Base-by-base conservation (phyloP, 2,113 vertebrate genomes). In the Dromiciops gliroides region DNA sequence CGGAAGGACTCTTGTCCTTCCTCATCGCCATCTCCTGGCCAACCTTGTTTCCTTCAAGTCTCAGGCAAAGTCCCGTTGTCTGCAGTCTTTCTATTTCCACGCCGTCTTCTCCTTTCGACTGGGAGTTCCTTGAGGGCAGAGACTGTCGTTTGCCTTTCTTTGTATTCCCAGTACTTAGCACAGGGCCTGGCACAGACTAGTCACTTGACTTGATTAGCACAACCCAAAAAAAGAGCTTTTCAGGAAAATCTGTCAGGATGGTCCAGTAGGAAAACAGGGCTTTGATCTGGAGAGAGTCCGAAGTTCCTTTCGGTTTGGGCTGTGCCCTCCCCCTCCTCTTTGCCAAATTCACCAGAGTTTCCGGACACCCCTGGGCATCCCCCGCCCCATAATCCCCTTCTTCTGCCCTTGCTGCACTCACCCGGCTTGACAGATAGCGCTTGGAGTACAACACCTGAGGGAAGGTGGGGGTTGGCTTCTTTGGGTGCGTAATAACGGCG, bases 381-480 rank as follows among this genome's bases (percentile, higher is more conserved):
- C 67, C n/a, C 23, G 16, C 16, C n/a, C 37, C n/a, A n/a, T 2
- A n/a, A 83, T 44, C n/a, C n/a, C 67, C 7, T 44, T 8, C 37
- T 83, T 44, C n/a, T 44, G 67, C n/a, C 67, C n/a, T 8, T 83
- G 37, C 16, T 8, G 19, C 16, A 83, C 67, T 83, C 51, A 97
- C 97, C 93, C 51, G 0, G 0, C 92, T 88, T 44, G 50, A 8
- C 0, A 96, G 94, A 16, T 95, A 3, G 10, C 23, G 48, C 52
- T 89, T 97, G 96, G 95, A 98, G 90, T 98, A 98, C 0, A 98
- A 90, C 19, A 94, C 97, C 93, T 98, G 95, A 0, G 98, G 98
- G 90, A 97, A 98, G 49, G 96, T 96, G 48, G 97, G 97, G 8
- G 22, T 23, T 67, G 96, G 98, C 97, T 98, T 99, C 97, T 98